These are phyloP conservation scores for Pogona vitticeps DNA, from an alignment of 2,113 vertebrate genomes.

Conservation along the genomic window DNA sequence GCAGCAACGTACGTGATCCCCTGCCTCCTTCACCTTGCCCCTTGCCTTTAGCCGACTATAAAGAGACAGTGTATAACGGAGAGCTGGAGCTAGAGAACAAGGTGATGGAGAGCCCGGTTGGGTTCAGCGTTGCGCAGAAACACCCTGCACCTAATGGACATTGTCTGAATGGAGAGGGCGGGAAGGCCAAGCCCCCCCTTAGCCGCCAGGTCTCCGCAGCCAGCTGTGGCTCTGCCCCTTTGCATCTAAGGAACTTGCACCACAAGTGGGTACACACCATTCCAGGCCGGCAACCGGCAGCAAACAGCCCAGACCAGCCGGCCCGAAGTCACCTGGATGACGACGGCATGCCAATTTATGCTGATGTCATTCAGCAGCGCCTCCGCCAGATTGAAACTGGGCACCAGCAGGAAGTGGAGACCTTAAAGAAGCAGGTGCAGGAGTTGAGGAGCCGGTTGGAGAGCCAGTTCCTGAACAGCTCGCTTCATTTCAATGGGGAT, in stretches of 20 bases:
- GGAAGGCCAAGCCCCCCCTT: conserved; percentile 72
- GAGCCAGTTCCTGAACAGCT: conserved; percentile 84
- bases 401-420: conserved; percentile 95
- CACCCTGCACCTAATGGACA: conserved; percentile 71
- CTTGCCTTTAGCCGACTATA: conserved; percentile 83
- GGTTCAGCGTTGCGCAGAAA: conserved; percentile 45
- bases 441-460: conserved; percentile 93
- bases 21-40: conserved; percentile 81
- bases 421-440: conserved; percentile 94
- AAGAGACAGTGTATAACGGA: conserved; percentile 83
- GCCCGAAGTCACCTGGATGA: conserved; percentile 91
- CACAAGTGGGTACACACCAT: conserved; percentile 81
- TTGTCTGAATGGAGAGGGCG: conserved; percentile 76
- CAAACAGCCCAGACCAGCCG: conserved; percentile 87
- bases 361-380: conserved; percentile 90
- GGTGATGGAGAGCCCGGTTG: conserved; percentile 51
- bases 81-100: conserved; percentile 79
- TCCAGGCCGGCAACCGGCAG: conserved; percentile 64
- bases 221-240: conserved; percentile 82
- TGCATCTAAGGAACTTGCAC: conserved; percentile 79
- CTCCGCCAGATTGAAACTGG: conserved; percentile 94
- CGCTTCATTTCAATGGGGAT: conserved; percentile 87
- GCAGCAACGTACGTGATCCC: conserved; percentile 65
- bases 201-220: conserved; percentile 85
- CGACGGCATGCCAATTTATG: conserved; percentile 91